Percentiles rank a stretch among this genome's conserved stretches.
phyloP scores from a whole-genome alignment of 2,888 invertebrate species.

The Coremacera marginata region DNA sequence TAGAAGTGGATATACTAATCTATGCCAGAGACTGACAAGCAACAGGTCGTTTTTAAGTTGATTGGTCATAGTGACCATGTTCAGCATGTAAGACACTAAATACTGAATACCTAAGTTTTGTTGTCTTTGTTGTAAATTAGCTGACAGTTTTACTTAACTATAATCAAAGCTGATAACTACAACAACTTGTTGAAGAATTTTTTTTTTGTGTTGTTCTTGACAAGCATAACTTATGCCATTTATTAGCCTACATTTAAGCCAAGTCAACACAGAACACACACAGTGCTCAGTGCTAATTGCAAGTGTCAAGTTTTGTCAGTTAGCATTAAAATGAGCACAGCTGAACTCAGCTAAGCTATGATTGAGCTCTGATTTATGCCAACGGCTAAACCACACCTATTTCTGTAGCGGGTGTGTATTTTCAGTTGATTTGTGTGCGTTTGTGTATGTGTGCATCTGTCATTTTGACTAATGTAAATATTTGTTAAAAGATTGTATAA shows the following conservation, averaged over 20 bases:
- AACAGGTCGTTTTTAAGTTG: not conserved
- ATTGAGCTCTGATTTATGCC: not conserved
- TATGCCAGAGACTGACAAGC: not conserved
- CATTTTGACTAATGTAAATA: not conserved
- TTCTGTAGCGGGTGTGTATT: not conserved
- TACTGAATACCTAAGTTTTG: not conserved
- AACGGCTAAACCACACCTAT: not conserved
- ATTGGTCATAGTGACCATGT: not conserved
- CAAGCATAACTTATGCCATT: not conserved
- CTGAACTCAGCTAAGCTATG: not conserved
- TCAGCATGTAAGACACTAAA: not conserved
- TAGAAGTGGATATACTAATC: not conserved
- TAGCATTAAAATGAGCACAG: not conserved
- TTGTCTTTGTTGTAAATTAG: not conserved
- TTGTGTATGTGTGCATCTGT: not conserved
- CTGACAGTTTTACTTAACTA: not conserved
- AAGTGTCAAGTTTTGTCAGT: not conserved
- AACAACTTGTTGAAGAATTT: not conserved
- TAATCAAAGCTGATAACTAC: too few relatives aligned
- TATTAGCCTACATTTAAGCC: conserved; percentile 14
- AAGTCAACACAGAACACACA: not conserved
- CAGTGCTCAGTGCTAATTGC: not conserved
- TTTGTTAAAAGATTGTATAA: not conserved
- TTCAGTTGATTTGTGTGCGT: not conserved
- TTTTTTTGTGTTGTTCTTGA: not conserved